Conservation (phyloP, 2,888 invertebrate species). For the Thymelicus lineola region DNA sequence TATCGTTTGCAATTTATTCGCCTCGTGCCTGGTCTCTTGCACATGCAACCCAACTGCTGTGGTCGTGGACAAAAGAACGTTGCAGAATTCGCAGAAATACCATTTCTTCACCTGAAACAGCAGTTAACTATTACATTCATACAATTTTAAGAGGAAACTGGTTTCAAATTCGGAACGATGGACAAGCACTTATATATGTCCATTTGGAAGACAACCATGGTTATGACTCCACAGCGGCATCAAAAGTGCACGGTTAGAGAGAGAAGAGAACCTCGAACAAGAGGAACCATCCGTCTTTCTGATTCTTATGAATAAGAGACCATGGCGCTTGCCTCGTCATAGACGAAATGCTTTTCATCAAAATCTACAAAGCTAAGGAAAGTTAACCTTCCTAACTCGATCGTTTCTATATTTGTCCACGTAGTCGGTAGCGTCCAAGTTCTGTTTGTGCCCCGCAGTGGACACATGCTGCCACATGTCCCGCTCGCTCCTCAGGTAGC, state of each 20-base stretch:
- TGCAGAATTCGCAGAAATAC: constrained; percentile 68
- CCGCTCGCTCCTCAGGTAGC: constrained; percentile 48
- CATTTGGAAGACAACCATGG: no score
- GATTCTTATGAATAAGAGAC: no score
- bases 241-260: no score
- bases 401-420: constrained; percentile 52
- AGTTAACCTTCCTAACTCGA: constrained; percentile 56
- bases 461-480: constrained; percentile 50
- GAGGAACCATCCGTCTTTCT: no score
- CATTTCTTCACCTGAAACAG: constrained; percentile 61
- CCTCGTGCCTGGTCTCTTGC: constrained; percentile 51
- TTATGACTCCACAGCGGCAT: no score
- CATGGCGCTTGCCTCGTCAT: no score
- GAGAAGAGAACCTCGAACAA: no score
- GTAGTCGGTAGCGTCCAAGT: constrained; percentile 46
- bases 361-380: no score
- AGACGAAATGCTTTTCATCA: no score
- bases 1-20: constrained; percentile 51
- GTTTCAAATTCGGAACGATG: no score
- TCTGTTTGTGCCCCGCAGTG: constrained; percentile 47
- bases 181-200: no score
- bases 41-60: constrained; percentile 60
- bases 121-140: background rate
- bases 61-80: constrained; percentile 53
- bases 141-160: background rate